Percentiles rank a stretch among this genome's conserved stretches.
Evolutionary conservation across 2,888 invertebrate genomes (phyloP).

Genomic region (Salpingus planirostris): DNA sequence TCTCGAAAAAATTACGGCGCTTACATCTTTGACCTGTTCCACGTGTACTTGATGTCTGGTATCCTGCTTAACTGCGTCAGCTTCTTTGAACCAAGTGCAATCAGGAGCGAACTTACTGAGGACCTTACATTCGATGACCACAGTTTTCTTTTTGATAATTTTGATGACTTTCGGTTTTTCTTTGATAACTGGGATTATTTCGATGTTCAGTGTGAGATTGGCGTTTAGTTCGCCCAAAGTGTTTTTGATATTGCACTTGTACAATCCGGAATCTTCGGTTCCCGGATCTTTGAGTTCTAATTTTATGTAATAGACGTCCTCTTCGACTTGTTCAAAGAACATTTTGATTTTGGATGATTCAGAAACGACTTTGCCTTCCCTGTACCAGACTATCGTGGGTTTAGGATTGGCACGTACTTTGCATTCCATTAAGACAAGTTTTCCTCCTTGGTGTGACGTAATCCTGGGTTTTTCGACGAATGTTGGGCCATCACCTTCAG

Average conservation of each 20-base stretch:
- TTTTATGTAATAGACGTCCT: conserved; percentile 79
- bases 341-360: conserved; percentile 77
- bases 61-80: conserved; percentile 67
- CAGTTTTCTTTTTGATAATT: conserved; percentile 84
- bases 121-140: conserved; percentile 89
- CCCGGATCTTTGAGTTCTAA: conserved; percentile 84
- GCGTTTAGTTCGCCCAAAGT: conserved; percentile 93
- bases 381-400: conserved; percentile 75
- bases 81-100: conserved; percentile 90
- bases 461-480: conserved; percentile 88
- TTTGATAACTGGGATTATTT: conserved; percentile 91
- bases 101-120: conserved; percentile 89
- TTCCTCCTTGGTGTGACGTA: conserved; percentile 73
- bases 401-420: conserved; percentile 68
- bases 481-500: conserved; percentile 87
- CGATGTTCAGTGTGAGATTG: conserved; percentile 94
- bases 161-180: conserved; percentile 88
- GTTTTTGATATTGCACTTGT: conserved; percentile 97
- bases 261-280: conserved; percentile 92
- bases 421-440: conserved; percentile 81
- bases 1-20: no score
- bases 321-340: conserved; percentile 60
- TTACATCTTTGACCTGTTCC: conserved; percentile 70
- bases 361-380: conserved; percentile 67
- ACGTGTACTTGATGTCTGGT: conserved; percentile 66